Percentiles rank a stretch among this genome's conserved stretches.
Conservation (phyloP, 1,140 invertebrate genomes). For the Eueides isabella region DNA sequence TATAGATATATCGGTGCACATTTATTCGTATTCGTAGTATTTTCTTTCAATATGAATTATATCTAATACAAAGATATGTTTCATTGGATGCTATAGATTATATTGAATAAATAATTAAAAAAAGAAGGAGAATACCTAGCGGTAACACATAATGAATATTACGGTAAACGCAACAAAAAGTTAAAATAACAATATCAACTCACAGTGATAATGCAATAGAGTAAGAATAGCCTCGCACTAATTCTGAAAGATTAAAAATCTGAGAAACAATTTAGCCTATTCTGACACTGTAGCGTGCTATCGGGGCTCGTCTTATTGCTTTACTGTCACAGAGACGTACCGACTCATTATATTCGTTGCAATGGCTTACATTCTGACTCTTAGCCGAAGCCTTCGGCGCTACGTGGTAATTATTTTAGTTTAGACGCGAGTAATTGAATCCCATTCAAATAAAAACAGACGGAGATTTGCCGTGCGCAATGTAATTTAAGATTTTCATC, state of each 20-base stretch:
- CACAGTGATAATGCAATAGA: slow-evolving; percentile 31
- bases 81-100: background rate
- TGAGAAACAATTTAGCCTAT: slow-evolving; percentile 43
- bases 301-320: slow-evolving; percentile 38
- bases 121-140: slow-evolving; percentile 9
- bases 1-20: too few species aligned
- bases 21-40: background rate
- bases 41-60: background rate
- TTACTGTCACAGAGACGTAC: slow-evolving; percentile 37
- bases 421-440: slow-evolving; percentile 72
- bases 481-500: slow-evolving; percentile 79
- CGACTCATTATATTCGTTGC: slow-evolving; percentile 51
- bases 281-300: slow-evolving; percentile 40
- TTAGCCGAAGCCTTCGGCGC: slow-evolving; percentile 54
- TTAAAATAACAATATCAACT: slow-evolving; percentile 34
- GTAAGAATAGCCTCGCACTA: slow-evolving; percentile 36
- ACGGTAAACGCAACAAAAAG: slow-evolving; percentile 31
- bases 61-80: background rate
- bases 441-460: slow-evolving; percentile 72
- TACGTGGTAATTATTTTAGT: slow-evolving; percentile 55
- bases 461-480: slow-evolving; percentile 60
- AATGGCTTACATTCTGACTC: slow-evolving; percentile 51
- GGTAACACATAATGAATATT: slow-evolving; percentile 31
- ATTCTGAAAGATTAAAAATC: slow-evolving; percentile 41
- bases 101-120: background rate